Evolutionary conservation across 2,888 invertebrate species (phyloP).

Genomic region (Synanthedon andrenaeformis): DNA sequence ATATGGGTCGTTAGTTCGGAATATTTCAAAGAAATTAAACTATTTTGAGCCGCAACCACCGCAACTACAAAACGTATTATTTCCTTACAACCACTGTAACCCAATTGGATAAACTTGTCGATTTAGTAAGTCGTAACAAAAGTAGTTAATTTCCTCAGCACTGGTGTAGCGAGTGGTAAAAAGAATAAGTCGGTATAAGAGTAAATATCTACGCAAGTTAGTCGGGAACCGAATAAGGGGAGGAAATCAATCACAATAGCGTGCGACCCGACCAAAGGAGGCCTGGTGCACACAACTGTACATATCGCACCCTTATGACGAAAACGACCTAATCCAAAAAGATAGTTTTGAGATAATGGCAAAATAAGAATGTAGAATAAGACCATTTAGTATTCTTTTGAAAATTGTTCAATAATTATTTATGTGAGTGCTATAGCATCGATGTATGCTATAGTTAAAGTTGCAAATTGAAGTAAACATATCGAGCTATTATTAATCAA

Average conservation of each 20-base stretch:
- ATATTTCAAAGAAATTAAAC: too few relatives aligned
- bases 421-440: too few relatives aligned
- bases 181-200: slow-evolving; percentile 8
- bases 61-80: not conserved
- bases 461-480: too few relatives aligned
- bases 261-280: not conserved
- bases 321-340: too few relatives aligned
- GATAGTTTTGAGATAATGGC: too few relatives aligned
- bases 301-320: too few relatives aligned
- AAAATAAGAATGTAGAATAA: too few relatives aligned
- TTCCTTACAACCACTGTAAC: slow-evolving; percentile 1
- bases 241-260: slow-evolving; percentile 23
- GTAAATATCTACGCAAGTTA: slow-evolving; percentile 11
- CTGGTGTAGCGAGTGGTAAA: slow-evolving; percentile 3
- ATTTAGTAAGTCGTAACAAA: slow-evolving; percentile 8
- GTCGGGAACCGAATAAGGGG: slow-evolving; percentile 17
- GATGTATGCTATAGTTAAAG: too few relatives aligned
- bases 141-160: slow-evolving; percentile 8
- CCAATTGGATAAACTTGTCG: slow-evolving; percentile 3
- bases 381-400: too few relatives aligned
- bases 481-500: too few relatives aligned
- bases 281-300: not conserved
- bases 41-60: not conserved
- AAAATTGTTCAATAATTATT: too few relatives aligned
- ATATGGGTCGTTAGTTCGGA: too few relatives aligned